phyloP scores from a whole-genome alignment of 1,140 invertebrate genomes.

The Drosophila virilis region DNA sequence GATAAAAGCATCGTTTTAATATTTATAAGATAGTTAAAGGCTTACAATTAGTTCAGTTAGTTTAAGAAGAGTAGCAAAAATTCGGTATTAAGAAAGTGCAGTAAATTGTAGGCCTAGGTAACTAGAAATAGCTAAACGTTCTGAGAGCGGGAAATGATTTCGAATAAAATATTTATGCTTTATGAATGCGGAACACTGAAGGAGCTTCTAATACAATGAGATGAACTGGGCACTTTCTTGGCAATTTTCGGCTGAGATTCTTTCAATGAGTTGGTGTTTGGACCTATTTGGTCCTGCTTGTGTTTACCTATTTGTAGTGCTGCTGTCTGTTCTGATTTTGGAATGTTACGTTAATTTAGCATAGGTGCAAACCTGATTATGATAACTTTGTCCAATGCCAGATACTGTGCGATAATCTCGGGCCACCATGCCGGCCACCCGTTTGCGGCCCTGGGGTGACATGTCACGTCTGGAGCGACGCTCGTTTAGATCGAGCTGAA shows the following conservation, averaged over 20 bases:
- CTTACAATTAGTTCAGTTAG: constrained; percentile 37
- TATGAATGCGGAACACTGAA: neutral
- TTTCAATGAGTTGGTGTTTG: neutral
- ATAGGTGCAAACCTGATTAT: constrained; percentile 84
- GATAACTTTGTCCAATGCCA: constrained; percentile 84
- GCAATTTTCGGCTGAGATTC: neutral
- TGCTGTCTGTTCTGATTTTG: constrained; percentile 52
- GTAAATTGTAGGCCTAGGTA: constrained; percentile 49
- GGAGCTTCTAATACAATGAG: neutral
- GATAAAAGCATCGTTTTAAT: constrained; percentile 23
- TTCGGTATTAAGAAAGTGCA: constrained; percentile 56
- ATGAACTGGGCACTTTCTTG: neutral
- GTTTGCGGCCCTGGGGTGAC: constrained; percentile 90
- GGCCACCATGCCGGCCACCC: constrained; percentile 87
- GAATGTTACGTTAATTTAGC: constrained; percentile 64
- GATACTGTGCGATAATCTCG: constrained; percentile 85
- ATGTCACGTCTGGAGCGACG: constrained; percentile 89
- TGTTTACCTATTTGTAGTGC: constrained; percentile 38
- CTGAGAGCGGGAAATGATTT: constrained; percentile 7
- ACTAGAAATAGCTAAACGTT: constrained; percentile 2
- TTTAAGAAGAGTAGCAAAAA: constrained; percentile 51
- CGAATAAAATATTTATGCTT: neutral
- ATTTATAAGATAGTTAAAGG: neutral
- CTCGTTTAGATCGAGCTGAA: constrained; percentile 83
- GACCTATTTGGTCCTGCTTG: neutral